Evolutionary conservation across 1,140 invertebrate species (phyloP).

Genomic region (Drosophila tani): DNA sequence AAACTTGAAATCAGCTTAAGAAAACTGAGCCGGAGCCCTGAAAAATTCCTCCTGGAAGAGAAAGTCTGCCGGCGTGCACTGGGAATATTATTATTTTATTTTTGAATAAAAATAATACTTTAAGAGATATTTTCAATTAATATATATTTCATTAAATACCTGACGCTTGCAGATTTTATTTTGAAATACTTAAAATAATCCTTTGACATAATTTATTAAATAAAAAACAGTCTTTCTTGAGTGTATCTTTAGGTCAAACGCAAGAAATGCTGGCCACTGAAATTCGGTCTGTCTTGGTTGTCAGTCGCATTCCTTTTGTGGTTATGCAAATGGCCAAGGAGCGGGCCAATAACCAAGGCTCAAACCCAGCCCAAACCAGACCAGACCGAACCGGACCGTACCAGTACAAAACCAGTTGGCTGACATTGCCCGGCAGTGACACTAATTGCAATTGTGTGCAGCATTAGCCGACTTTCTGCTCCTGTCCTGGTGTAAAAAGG

Average conservation of each 20-base stretch:
- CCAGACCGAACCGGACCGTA: neutral
- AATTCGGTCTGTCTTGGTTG: constrained; percentile 36
- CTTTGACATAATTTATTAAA: too few relatives aligned
- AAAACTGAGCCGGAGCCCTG: constrained; percentile 49
- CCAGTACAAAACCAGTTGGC: constrained; percentile 35
- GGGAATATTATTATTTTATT: neutral
- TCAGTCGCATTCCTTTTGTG: constrained; percentile 62
- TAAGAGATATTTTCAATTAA: too few relatives aligned
- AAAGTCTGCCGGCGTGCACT: constrained; percentile 60
- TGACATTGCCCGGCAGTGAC: constrained; percentile 65
- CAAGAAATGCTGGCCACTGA: constrained; percentile 17
- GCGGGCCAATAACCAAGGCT: constrained; percentile 42
- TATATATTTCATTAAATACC: too few relatives aligned
- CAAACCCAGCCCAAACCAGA: neutral
- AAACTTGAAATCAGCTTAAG: constrained; percentile 78
- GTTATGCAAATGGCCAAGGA: constrained; percentile 69
- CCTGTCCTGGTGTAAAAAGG: constrained; percentile 59
- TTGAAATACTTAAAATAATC: too few relatives aligned
- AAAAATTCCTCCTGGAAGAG: constrained; percentile 22
- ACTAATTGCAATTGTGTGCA: constrained; percentile 82
- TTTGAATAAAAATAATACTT: too few relatives aligned
- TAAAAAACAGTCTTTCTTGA: neutral
- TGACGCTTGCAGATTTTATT: too few relatives aligned
- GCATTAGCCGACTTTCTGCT: constrained; percentile 62
- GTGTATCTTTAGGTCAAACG: constrained; percentile 18